A percentile compares a stretch with the other conserved stretches of the same genome.
These are phyloP conservation scores for Hirtodrosophila trivittata DNA, from an alignment of 2,888 invertebrate genomes.

Conservation along the genomic window DNA sequence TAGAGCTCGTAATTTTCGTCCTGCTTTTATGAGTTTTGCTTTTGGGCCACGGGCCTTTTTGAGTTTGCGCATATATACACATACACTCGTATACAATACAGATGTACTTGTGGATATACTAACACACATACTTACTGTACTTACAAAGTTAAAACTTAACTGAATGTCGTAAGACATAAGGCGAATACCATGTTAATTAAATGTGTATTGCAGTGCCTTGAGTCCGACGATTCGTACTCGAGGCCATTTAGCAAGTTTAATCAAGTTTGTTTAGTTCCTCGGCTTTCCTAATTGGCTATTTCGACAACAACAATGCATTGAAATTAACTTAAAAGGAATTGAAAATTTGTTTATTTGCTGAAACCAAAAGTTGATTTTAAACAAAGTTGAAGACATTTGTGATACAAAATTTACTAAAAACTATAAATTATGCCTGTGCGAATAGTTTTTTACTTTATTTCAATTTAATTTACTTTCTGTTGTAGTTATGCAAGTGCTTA, in stretches of 20 bases:
- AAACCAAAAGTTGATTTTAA: constrained; percentile 1
- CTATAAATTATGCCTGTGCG: constrained; percentile 50
- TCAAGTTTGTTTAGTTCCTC: constrained; percentile 20
- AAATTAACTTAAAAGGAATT: constrained; percentile 22
- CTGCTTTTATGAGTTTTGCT: constrained; percentile 41
- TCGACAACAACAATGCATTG: constrained; percentile 56
- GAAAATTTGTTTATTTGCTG: constrained; percentile 37
- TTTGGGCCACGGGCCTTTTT: constrained; percentile 27
- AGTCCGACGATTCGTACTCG: constrained; percentile 20
- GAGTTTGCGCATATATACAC: constrained; percentile 26
- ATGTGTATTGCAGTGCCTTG: constrained; percentile 23
- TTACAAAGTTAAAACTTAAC: constrained; percentile 3
- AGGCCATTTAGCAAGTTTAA: constrained; percentile 25
- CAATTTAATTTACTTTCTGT: constrained; percentile 19
- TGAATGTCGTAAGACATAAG: constrained; percentile 25
- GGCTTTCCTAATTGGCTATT: constrained; percentile 42
- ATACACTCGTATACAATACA: background rate
- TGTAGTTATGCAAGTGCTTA: constrained; percentile 71
- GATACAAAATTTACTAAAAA: constrained; percentile 17
- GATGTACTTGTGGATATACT: too few species aligned
- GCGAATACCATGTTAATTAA: constrained; percentile 24
- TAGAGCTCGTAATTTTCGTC: constrained; percentile 25
- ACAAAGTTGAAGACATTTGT: constrained; percentile 10
- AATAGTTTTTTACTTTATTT: constrained; percentile 49
- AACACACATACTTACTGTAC: too few species aligned